Evolutionary conservation across 2,797 vertebrate species (phyloP), one percentile per base, ranked within the genome.

Genomic region (Scolopax bukidnonensis): DNA sequence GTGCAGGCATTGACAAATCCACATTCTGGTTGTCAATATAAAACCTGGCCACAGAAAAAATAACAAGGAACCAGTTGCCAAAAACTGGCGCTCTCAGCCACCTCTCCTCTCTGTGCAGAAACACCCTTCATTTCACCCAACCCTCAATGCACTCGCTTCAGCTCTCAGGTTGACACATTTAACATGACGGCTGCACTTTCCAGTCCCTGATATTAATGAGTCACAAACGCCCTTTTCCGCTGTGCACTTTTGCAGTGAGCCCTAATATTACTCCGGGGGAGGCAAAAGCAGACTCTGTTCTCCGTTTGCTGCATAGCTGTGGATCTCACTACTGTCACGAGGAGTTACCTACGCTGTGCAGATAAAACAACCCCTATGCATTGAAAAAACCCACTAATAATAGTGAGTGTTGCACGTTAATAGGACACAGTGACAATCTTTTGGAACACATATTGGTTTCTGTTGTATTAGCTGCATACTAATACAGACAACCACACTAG

Each of bases 121-220:
- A 36, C 60, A 56, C 11, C 59, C 12, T 71, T 54, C 45, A 33
- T 61, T 83, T 50, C 75, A 87, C 16, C 2, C 1, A 73, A 6
- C 10, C 11, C 24, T 40, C 38, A 16, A 16, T 1, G 43, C 9
- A 11, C 32, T 61, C 0, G 0, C 43, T 84, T 50, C 81, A 83
- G 75, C 75, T 90, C 76, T 45, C 19, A 16, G 38, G 32, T 11
- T 94, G 83, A 70, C 74, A 76, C 47, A 69, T 41, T 51, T 36
- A 40, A 82, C 0, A 0, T 4, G 24, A 84, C 25, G 27, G 80
- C 33, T 89, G 77, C 60, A 25, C 51, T 43, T 60, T 60, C 56
- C 78, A 53, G 43, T 89, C 67, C 40, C 36, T n/a, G n/a, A 7
- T 11, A 38, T 9, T 43, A 69, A 59, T 11, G 25, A 88, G 51